Conservation (phyloP, 2,113 vertebrate species). For the Pterophyllum scalare region DNA sequence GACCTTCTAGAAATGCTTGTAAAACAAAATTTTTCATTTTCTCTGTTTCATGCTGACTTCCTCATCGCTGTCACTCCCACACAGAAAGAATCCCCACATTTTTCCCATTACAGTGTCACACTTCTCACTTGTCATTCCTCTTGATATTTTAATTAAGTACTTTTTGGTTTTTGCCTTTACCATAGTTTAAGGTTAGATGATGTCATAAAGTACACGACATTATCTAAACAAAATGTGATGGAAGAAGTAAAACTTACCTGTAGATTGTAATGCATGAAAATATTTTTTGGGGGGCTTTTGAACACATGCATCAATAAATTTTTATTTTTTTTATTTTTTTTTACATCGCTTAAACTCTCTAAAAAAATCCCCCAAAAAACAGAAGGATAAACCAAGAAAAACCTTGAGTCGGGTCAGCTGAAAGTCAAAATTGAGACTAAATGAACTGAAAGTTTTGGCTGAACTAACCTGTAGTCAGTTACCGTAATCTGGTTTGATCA, state of each 20-base stretch:
- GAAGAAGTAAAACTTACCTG: not conserved
- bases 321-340: not conserved
- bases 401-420: not conserved
- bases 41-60: slow-evolving; percentile 49
- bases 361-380: not conserved
- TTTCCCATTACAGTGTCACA: slow-evolving; percentile 16
- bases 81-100: slow-evolving; percentile 40
- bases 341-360: not conserved
- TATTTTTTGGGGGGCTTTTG: not conserved
- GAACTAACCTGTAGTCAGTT: not conserved
- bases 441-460: not conserved
- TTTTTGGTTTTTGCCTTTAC: not conserved
- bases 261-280: not conserved
- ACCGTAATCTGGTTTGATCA: not conserved
- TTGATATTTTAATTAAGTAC: not conserved
- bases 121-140: slow-evolving; percentile 34
- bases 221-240: not conserved
- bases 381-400: not conserved
- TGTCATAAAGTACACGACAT: not conserved
- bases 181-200: not conserved
- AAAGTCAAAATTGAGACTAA: not conserved
- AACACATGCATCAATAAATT: not conserved
- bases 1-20: slow-evolving; percentile 27
- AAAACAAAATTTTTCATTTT: slow-evolving; percentile 29
- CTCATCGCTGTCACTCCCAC: slow-evolving; percentile 27